These are phyloP conservation scores for Stenodema calcarata DNA, from an alignment of 2,888 invertebrate species.

Conservation along the genomic window DNA sequence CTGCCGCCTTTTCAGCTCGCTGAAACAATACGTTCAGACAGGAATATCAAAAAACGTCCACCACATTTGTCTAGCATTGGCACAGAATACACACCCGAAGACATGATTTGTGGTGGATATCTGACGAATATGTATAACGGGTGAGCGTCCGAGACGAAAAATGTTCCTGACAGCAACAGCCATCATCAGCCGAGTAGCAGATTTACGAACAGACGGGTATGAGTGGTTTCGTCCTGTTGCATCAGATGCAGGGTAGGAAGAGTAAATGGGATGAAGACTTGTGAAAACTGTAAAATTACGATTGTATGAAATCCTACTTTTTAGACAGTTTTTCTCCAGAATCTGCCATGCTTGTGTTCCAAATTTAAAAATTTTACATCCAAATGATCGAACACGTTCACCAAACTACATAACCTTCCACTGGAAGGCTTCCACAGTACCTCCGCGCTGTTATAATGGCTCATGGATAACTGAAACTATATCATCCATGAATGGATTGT, in stretches of 20 bases:
- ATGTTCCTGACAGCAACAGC: background rate
- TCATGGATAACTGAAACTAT: no score
- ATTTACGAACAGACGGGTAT: background rate
- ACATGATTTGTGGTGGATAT: background rate
- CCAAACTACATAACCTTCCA: background rate
- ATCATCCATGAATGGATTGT: no score
- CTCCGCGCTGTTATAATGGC: no score
- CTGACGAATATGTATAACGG: background rate
- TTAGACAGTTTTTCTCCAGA: conserved; percentile 70
- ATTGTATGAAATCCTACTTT: conserved; percentile 67
- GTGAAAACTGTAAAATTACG: conserved; percentile 7
- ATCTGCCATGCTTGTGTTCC: conserved; percentile 65
- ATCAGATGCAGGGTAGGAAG: no score
- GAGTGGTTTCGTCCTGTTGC: background rate
- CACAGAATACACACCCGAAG: conserved; percentile 3
- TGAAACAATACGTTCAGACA: conserved; percentile 15
- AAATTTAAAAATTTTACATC: background rate
- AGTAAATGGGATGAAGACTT: background rate
- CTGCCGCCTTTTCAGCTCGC: conserved; percentile 74
- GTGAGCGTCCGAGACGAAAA: background rate
- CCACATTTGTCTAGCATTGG: background rate
- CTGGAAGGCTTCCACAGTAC: no score
- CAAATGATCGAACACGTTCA: background rate
- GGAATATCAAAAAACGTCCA: background rate
- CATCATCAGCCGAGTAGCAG: background rate